Conservation (phyloP, 2,797 vertebrate genomes). For the Lepus townsendii region DNA sequence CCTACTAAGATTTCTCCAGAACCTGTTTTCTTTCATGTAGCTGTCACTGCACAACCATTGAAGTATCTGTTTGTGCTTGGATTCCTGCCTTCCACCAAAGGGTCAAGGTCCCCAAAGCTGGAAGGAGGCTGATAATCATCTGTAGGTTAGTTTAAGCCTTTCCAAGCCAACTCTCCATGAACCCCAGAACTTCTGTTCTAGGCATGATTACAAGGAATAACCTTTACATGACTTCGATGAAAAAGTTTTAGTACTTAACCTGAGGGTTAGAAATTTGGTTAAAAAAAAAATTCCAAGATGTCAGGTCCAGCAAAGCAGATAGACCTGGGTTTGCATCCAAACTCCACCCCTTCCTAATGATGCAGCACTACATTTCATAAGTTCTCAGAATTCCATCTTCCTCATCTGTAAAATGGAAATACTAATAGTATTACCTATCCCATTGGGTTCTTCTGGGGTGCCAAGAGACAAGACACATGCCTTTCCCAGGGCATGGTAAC, state of each 20-base stretch:
- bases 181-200: slow-evolving; percentile 25
- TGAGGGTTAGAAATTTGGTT: not conserved
- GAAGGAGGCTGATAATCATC: slow-evolving; percentile 1
- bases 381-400: not conserved
- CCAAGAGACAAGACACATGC: slow-evolving; percentile 14
- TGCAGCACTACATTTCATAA: not conserved
- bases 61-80: not conserved
- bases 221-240: not conserved
- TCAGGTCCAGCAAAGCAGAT: not conserved
- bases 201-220: slow-evolving; percentile 11
- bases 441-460: not conserved
- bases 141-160: slow-evolving; percentile 28
- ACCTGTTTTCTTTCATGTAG: not conserved
- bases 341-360: not conserved
- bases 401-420: not conserved
- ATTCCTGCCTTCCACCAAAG: slow-evolving; percentile 3
- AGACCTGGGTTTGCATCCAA: not conserved
- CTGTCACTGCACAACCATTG: not conserved
- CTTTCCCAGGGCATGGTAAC: not conserved
- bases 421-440: not conserved
- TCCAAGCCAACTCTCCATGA: not conserved
- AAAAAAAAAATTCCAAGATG: not conserved
- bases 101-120: not conserved
- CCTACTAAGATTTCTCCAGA: not conserved
- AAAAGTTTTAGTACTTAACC: not conserved